These are phyloP conservation scores for Rhinella marina DNA, from an alignment of 2,797 vertebrate species.

Conservation along the genomic window DNA sequence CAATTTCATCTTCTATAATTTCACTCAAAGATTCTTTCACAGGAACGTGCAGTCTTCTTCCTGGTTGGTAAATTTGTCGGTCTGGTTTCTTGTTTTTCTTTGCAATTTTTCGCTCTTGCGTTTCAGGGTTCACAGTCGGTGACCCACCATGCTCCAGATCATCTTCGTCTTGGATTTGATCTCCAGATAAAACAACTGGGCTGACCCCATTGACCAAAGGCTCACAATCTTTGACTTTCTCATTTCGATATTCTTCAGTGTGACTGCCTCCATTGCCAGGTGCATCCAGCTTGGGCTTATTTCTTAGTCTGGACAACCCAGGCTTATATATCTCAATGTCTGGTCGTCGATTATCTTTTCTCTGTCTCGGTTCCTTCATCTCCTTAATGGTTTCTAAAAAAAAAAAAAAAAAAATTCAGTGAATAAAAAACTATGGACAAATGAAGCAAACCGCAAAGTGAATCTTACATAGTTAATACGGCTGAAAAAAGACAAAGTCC, in stretches of 20 bases:
- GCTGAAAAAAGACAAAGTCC: no score
- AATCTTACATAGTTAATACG: no score
- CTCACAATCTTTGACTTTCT: slow-evolving; percentile 55
- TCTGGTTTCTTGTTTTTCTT: slow-evolving; percentile 89
- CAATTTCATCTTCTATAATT: slow-evolving; percentile 72
- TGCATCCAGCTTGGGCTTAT: slow-evolving; percentile 71
- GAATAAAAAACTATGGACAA: not conserved
- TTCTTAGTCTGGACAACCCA: slow-evolving; percentile 76
- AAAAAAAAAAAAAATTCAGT: not conserved
- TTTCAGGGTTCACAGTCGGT: slow-evolving; percentile 17
- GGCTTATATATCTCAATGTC: slow-evolving; percentile 85
- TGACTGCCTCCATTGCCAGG: slow-evolving; percentile 61
- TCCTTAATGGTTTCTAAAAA: slow-evolving; percentile 73
- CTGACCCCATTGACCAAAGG: slow-evolving; percentile 58
- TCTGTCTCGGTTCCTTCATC: slow-evolving; percentile 79
- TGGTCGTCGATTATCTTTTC: slow-evolving; percentile 81
- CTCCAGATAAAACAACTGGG: slow-evolving; percentile 52
- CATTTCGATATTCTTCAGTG: slow-evolving; percentile 65
- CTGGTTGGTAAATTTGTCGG: slow-evolving; percentile 93
- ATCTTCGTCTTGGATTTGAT: slow-evolving; percentile 53
- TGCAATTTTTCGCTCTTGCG: slow-evolving; percentile 67
- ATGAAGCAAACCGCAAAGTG: not conserved
- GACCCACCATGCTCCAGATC: slow-evolving; percentile 68
- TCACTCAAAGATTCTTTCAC: slow-evolving; percentile 69
- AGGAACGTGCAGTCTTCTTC: slow-evolving; percentile 77